Conservation (phyloP, 2,888 invertebrate genomes). For the Zonitis immaculata region DNA sequence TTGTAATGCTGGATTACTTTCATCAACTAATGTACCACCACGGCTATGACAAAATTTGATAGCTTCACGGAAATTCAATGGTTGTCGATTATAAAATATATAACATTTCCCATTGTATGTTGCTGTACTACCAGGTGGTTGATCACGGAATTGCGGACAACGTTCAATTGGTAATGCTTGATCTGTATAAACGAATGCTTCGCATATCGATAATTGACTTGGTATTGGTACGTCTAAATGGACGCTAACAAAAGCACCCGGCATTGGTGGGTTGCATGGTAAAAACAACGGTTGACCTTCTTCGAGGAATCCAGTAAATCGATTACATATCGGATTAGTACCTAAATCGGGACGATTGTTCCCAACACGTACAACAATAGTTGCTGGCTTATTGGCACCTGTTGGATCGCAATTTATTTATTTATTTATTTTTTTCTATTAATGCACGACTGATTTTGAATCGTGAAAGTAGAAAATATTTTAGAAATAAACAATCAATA, state of each 20-base stretch:
- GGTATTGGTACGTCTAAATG: constrained; percentile 74
- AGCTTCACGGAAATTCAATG: constrained; percentile 73
- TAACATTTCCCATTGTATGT: constrained; percentile 95
- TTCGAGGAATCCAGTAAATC: constrained; percentile 79
- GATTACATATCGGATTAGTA: constrained; percentile 87
- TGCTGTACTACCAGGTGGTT: constrained; percentile 87
- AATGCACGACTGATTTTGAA: neutral
- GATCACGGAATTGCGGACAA: constrained; percentile 88
- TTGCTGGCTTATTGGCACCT: constrained; percentile 76
- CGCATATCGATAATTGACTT: constrained; percentile 82
- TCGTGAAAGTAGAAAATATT: neutral
- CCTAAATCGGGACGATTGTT: constrained; percentile 89
- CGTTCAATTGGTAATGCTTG: constrained; percentile 86
- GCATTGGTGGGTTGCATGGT: constrained; percentile 93
- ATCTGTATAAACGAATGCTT: constrained; percentile 92
- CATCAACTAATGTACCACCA: constrained; percentile 79
- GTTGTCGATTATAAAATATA: constrained; percentile 87
- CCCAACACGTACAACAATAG: constrained; percentile 84
- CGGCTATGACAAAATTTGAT: constrained; percentile 73
- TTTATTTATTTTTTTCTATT: too few species aligned
- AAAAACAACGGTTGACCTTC: constrained; percentile 88
- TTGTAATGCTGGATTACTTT: constrained; percentile 89
- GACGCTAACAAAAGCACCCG: constrained; percentile 90
- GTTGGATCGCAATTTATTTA: too few species aligned
- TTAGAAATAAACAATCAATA: neutral